These are phyloP conservation scores for Ladona fulva DNA, from an alignment of 1,140 invertebrate genomes.

Conservation along the genomic window DNA sequence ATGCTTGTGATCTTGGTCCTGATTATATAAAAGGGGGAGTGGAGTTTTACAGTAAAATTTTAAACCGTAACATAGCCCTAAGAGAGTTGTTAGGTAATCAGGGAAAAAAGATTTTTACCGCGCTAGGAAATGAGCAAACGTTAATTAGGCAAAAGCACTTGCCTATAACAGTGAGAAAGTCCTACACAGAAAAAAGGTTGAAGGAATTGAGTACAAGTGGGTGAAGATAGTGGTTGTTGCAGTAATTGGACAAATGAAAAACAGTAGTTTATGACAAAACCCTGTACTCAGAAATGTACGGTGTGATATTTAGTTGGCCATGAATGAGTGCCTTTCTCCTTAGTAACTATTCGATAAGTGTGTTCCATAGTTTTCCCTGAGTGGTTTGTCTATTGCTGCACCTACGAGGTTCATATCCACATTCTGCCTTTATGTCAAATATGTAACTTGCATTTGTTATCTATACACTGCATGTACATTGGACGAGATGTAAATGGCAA, in stretches of 20 bases:
- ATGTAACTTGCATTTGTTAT: too few relatives aligned
- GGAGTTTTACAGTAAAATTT: slow-evolving; percentile 62
- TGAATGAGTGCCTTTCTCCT: too few relatives aligned
- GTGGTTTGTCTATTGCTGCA: too few relatives aligned
- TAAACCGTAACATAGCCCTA: slow-evolving; percentile 62
- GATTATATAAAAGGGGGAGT: slow-evolving; percentile 59
- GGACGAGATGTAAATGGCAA: too few relatives aligned
- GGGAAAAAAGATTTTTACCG: slow-evolving; percentile 48
- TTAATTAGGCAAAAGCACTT: slow-evolving; percentile 50
- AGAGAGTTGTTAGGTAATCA: slow-evolving; percentile 49
- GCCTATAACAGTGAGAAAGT: slow-evolving; percentile 51
- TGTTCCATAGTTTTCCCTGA: too few relatives aligned
- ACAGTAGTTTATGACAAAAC: background rate
- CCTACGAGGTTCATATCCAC: too few relatives aligned
- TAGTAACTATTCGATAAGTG: too few relatives aligned
- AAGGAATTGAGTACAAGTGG: slow-evolving; percentile 13
- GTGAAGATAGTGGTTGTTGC: background rate
- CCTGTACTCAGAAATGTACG: too few relatives aligned
- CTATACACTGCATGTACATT: too few relatives aligned
- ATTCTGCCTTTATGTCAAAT: too few relatives aligned
- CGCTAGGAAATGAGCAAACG: slow-evolving; percentile 57
- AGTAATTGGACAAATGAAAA: background rate
- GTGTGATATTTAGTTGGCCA: too few relatives aligned
- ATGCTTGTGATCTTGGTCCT: slow-evolving; percentile 45
- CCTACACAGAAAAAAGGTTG: slow-evolving; percentile 43